phyloP scores from a whole-genome alignment of 2,797 vertebrate genomes.

The Amniataba percoides region DNA sequence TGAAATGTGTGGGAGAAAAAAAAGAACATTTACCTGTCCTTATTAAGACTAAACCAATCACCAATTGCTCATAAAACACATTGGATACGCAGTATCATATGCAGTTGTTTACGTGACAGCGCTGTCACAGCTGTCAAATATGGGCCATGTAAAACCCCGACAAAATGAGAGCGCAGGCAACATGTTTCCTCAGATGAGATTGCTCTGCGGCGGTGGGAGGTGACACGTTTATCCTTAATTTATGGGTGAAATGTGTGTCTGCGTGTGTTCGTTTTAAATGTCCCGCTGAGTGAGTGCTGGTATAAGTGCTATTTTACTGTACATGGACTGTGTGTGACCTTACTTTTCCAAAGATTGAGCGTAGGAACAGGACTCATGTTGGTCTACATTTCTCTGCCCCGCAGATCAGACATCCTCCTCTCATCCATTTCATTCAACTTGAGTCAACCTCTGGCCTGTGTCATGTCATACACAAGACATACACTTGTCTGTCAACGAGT shows the following conservation, averaged over 20 bases:
- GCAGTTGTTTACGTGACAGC: slow-evolving; percentile 49
- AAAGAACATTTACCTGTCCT: slow-evolving; percentile 30
- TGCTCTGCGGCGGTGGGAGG: slow-evolving; percentile 45
- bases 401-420: background rate
- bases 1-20: slow-evolving; percentile 4
- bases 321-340: slow-evolving; percentile 7
- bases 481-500: background rate
- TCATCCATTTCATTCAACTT: background rate
- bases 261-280: slow-evolving; percentile 13
- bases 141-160: slow-evolving; percentile 32
- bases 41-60: slow-evolving; percentile 25
- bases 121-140: slow-evolving; percentile 52
- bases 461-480: slow-evolving; percentile 3
- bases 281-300: slow-evolving; percentile 25
- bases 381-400: background rate
- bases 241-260: slow-evolving; percentile 37
- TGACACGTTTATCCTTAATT: slow-evolving; percentile 61
- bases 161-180: slow-evolving; percentile 37
- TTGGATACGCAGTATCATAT: slow-evolving; percentile 22
- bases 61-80: slow-evolving; percentile 18
- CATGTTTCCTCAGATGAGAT: slow-evolving; percentile 33
- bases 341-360: slow-evolving; percentile 9
- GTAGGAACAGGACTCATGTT: background rate
- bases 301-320: slow-evolving; percentile 11
- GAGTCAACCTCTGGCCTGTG: background rate